phyloP scores from a whole-genome alignment of 2,888 invertebrate genomes.

The Paralinhomoeus sp. region DNA sequence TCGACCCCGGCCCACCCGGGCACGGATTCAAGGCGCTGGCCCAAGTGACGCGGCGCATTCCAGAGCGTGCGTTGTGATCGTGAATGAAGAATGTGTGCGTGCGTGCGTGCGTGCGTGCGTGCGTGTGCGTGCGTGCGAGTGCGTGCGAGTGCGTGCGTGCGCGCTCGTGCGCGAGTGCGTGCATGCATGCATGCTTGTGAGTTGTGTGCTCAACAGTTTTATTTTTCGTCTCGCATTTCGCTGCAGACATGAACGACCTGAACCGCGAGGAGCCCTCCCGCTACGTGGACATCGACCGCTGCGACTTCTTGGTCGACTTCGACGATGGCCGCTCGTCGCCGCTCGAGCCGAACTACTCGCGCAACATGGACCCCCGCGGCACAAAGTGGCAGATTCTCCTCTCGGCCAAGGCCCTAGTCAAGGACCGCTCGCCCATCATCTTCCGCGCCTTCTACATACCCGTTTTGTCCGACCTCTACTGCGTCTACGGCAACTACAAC shows the following conservation, averaged over 20 bases:
- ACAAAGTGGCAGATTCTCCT: conserved; percentile 26
- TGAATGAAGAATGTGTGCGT: no score
- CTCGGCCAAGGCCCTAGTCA: conserved; percentile 25
- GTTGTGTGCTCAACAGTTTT: neutral
- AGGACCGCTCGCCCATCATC: conserved; percentile 17
- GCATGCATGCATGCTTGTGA: neutral
- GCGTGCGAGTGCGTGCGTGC: no score
- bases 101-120: neutral
- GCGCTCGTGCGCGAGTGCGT: no score
- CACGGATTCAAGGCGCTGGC: no score
- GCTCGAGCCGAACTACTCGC: conserved; percentile 29
- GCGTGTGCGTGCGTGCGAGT: no score
- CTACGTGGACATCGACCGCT: conserved; percentile 18
- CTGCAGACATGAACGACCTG: conserved; percentile 66
- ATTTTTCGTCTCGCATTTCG: conserved; percentile 30
- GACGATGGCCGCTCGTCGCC: conserved; percentile 20
- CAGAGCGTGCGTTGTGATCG: neutral
- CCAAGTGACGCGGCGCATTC: no score
- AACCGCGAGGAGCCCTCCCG: conserved; percentile 54
- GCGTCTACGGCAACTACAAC: conserved; percentile 13
- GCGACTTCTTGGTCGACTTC: conserved; percentile 32
- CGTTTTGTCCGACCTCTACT: conserved; percentile 20
- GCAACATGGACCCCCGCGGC: conserved; percentile 14
- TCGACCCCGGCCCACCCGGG: no score
- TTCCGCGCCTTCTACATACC: conserved; percentile 31